Percentiles rank a stretch among this genome's conserved stretches.
These are phyloP conservation scores for Xestobium rufovillosum DNA, from an alignment of 2,888 invertebrate genomes.

Conservation along the genomic window DNA sequence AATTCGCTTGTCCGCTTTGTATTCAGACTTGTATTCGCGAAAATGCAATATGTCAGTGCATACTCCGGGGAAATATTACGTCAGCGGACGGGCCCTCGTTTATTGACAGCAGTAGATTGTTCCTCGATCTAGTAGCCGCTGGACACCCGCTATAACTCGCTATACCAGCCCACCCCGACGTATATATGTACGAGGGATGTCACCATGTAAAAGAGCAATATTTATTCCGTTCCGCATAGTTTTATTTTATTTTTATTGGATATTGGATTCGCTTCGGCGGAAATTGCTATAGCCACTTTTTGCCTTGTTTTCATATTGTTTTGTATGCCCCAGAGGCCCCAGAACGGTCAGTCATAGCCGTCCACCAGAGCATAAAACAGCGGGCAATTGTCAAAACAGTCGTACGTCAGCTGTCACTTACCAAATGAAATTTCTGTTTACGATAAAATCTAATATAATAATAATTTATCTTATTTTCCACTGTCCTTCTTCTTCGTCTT, in stretches of 20 bases:
- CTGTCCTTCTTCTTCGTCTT: no score
- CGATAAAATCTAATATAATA: no score
- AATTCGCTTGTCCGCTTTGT: conserved; percentile 27
- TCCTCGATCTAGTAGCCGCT: conserved; percentile 41
- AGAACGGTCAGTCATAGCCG: no score
- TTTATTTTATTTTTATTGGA: conserved; percentile 40
- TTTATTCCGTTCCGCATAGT: conserved; percentile 40
- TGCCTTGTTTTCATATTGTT: conserved; percentile 10
- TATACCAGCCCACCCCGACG: conserved; percentile 31
- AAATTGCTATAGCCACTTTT: conserved; percentile 33
- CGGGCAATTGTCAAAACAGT: no score
- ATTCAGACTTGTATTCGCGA: conserved; percentile 36
- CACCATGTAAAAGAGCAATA: conserved; percentile 36
- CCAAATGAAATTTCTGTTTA: no score
- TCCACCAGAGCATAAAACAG: no score
- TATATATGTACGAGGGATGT: conserved; percentile 22
- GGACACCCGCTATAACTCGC: conserved; percentile 43
- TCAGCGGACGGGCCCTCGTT: conserved; percentile 37
- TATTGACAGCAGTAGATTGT: conserved; percentile 45
- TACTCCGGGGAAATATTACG: conserved; percentile 43
- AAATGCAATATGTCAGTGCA: conserved; percentile 40
- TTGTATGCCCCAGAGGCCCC: no score
- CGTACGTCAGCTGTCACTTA: no score
- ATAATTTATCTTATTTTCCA: no score
- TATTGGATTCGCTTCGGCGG: conserved; percentile 37